Percentiles rank a stretch among this genome's conserved stretches.
These are phyloP conservation scores for Calvadosia cruxmelitensis DNA, from an alignment of 30 jellyfish, hydroid and myxozoan species.

Conservation along the genomic window DNA sequence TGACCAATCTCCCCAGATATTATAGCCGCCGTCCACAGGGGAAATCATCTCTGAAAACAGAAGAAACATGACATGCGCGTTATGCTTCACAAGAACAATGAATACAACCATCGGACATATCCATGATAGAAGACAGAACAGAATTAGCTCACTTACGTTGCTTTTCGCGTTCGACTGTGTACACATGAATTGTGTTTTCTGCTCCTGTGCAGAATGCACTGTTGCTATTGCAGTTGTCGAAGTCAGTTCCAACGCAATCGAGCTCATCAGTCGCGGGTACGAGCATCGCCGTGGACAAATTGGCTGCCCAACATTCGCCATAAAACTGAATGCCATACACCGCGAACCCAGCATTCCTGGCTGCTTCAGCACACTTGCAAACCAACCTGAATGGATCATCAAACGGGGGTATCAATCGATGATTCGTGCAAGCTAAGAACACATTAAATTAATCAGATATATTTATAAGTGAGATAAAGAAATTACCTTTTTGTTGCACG, in stretches of 20 bases:
- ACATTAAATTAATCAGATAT: too few relatives aligned
- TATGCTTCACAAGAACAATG: too few relatives aligned
- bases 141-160: too few relatives aligned
- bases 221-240: background rate
- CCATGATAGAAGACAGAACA: too few relatives aligned
- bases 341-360: background rate
- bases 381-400: background rate
- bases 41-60: background rate
- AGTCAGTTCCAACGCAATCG: background rate
- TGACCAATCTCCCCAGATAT: background rate
- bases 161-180: too few relatives aligned
- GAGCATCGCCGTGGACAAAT: background rate
- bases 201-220: background rate
- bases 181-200: background rate
- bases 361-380: constrained; percentile 12
- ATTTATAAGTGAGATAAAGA: too few relatives aligned
- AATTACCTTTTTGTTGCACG: too few relatives aligned
- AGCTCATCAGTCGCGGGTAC: background rate
- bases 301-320: constrained; percentile 27
- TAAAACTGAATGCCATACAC: constrained; percentile 10
- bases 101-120: too few relatives aligned
- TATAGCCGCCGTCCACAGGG: background rate
- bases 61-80: background rate
- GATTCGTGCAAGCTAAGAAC: too few relatives aligned
- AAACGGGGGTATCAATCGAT: background rate